Base-by-base conservation (phyloP, 2,888 invertebrate genomes). In the Tetragnatha montana region DNA sequence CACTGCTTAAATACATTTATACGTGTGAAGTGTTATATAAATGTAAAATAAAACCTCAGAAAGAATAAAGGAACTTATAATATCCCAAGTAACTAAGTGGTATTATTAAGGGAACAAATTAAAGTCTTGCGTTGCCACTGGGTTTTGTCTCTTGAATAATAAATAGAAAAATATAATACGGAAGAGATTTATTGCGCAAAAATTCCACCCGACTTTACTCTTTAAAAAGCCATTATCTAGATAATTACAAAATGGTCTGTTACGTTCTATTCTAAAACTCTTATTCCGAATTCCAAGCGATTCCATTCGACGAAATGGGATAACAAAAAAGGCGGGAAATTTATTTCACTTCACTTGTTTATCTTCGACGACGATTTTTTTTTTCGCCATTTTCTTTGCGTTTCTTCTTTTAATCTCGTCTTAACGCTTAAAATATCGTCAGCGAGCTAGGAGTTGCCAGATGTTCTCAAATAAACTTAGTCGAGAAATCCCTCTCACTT, bases 261-360 rank as follows among this genome's bases (percentile, higher is more conserved):
- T 60, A 17, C 60, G 4, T 60, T 60, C 60, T 60, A 17, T 60
- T 10, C 60, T 60, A 60, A 60, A 60, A 17, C 12, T 17, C 14
- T 17, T 17, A 60, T 60, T 60, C 60, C 60, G 60, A 60, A 60
- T 60, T 60, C 17, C 60, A 60, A 60, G 14, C 60, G 12, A 60
- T 17, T 60, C 60, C 17, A 60, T 60, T 17, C 60, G 60, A 60
- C 17, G 60, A 60, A 60, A 60, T 17, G 4, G 60, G 35, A 35
- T 35, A 35, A 35, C 35, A 60, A 60, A 60, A 60, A 60, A 60
- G 17, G 17, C 12, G 60, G 60, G 60, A 60, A 60, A 60, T 60
- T 60, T 60, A 60, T 60, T 60, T 60, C 60, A 60, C 60, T 60
- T 60, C 60, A 60, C 60, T 60, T 60, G 60, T 60, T 60, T 60